Conservation (phyloP, 1,140 invertebrate genomes). For the Drosophila simulans region DNA sequence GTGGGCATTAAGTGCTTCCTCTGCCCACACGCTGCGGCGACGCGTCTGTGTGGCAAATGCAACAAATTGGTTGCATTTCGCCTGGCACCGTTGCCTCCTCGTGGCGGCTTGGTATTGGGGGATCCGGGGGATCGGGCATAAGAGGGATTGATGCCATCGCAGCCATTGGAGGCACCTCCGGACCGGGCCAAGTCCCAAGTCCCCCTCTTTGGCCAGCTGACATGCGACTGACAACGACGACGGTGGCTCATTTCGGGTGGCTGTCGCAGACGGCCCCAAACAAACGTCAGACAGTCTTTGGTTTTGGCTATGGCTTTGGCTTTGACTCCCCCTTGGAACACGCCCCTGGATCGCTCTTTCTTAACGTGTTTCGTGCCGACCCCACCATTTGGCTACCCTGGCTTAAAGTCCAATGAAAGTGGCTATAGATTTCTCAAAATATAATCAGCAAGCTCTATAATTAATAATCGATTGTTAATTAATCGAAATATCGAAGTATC, state of each 20-base stretch:
- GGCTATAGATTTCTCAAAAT: not conserved
- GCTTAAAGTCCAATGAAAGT: not conserved
- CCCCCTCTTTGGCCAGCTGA: conserved; percentile 39
- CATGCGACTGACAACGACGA: conserved; percentile 73
- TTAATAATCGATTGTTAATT: too few species aligned
- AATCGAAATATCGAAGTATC: not conserved
- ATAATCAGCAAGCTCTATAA: not conserved
- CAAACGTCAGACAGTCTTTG: conserved; percentile 34
- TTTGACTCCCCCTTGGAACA: not conserved
- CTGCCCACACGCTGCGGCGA: conserved; percentile 73
- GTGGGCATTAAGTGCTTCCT: conserved; percentile 84
- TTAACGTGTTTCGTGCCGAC: conserved; percentile 35
- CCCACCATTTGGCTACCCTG: conserved; percentile 15
- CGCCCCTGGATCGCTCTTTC: not conserved
- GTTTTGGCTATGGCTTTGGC: not conserved
- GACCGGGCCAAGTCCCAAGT: not conserved
- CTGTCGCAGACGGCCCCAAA: conserved; percentile 43
- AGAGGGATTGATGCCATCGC: not conserved
- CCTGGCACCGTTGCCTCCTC: not conserved
- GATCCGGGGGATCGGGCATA: not conserved
- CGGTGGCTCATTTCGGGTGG: conserved; percentile 41
- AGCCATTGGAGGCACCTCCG: not conserved
- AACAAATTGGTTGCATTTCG: conserved; percentile 83
- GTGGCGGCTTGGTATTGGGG: not conserved
- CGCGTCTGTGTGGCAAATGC: conserved; percentile 61